A percentile compares a stretch with the other conserved stretches of the same genome.
Conservation (phyloP, 2,888 invertebrate genomes). For the Folsomia manolachei region DNA sequence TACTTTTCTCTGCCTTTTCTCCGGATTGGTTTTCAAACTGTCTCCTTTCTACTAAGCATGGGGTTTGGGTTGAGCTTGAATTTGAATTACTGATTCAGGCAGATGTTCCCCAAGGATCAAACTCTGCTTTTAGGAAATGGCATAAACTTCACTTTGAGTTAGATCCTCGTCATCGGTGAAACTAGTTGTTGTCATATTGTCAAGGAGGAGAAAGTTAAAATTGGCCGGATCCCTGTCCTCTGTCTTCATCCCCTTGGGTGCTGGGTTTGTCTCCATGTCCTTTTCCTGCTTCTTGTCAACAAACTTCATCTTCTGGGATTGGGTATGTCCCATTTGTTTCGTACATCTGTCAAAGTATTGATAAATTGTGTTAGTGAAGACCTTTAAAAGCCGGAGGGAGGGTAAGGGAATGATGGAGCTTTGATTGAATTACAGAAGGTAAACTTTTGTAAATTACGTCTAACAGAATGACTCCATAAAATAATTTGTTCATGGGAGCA, state of each 20-base stretch:
- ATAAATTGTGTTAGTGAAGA: slow-evolving; percentile 13
- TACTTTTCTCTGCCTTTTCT: background rate
- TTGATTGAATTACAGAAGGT: no score
- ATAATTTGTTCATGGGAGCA: no score
- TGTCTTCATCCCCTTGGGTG: background rate
- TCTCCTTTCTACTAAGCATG: background rate
- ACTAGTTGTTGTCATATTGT: background rate
- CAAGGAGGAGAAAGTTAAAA: background rate
- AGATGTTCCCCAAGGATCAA: background rate
- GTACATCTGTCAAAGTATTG: slow-evolving; percentile 21
- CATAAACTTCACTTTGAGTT: background rate
- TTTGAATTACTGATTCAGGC: background rate
- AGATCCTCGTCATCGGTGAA: background rate
- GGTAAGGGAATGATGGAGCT: no score
- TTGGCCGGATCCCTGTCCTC: background rate
- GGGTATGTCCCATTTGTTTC: slow-evolving; percentile 32
- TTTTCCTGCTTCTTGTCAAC: slow-evolving; percentile 11
- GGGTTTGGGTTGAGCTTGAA: background rate
- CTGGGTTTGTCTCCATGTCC: background rate
- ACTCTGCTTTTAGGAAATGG: no score
- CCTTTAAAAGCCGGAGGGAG: no score
- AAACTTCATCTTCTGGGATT: slow-evolving; percentile 27
- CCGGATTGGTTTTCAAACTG: background rate
- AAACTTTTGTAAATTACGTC: no score
- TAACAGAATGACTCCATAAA: no score